Percentiles rank a stretch among this genome's conserved stretches.
These are phyloP conservation scores for Tangara arthus DNA, from an alignment of 2,797 vertebrate species.

Conservation along the genomic window DNA sequence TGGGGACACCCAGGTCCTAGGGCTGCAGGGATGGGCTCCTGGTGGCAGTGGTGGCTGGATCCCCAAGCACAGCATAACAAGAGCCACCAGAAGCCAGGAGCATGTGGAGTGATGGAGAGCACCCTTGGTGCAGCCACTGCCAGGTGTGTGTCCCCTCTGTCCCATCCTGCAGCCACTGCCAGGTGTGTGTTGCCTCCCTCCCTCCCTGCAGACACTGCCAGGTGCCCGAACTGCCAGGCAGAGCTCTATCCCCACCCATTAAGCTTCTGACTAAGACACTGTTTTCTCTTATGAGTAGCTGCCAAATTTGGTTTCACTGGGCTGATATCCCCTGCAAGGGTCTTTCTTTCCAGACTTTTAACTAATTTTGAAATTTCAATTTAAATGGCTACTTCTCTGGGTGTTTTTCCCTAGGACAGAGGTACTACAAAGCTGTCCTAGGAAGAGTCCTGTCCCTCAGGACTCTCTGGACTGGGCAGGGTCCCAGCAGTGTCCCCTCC, in stretches of 20 bases:
- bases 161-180: neutral
- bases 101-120: neutral
- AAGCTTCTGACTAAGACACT: neutral
- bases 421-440: neutral
- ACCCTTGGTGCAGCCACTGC: neutral
- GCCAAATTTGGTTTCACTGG: neutral
- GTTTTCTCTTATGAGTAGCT: neutral
- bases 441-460: neutral
- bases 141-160: neutral
- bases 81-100: neutral
- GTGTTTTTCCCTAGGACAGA: neutral
- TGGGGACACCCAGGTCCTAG: too few relatives aligned
- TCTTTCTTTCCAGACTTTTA: neutral
- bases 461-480: neutral
- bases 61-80: neutral
- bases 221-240: neutral
- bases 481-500: rapidly evolving
- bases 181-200: neutral
- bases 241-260: neutral
- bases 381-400: neutral
- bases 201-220: too few relatives aligned
- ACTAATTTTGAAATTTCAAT: neutral
- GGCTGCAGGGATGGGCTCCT: neutral
- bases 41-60: neutral
- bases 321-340: neutral